These are phyloP conservation scores for Panthera tigris DNA, from an alignment of 2,113 vertebrate genomes.

Conservation along the genomic window DNA sequence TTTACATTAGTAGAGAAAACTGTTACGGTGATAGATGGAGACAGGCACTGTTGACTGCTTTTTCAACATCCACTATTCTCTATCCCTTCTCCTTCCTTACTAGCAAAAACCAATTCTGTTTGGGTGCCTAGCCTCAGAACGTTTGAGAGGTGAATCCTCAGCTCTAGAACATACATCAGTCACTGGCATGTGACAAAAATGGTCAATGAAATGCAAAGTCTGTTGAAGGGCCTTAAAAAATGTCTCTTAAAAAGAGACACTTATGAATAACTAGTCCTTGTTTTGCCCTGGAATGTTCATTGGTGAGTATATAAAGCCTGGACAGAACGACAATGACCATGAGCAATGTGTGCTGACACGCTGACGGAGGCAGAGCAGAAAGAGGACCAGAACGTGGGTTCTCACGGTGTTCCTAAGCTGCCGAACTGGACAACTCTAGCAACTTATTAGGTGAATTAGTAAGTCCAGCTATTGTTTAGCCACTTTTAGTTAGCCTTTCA, in stretches of 20 bases:
- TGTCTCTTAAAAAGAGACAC: neutral
- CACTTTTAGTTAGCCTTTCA: neutral
- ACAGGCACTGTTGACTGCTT: neutral
- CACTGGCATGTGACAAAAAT: neutral
- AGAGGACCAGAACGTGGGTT: neutral
- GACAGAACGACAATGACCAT: neutral
- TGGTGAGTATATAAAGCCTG: neutral
- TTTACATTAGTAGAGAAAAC: neutral
- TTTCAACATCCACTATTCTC: neutral
- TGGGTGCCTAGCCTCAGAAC: neutral
- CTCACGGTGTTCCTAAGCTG: neutral
- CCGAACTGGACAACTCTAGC: neutral
- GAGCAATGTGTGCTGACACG: neutral
- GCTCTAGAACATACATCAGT: neutral
- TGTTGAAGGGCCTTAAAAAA: neutral
- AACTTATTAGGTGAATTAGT: neutral
- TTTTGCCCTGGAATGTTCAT: neutral
- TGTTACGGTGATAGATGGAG: neutral
- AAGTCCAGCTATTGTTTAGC: neutral
- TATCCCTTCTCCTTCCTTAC: neutral
- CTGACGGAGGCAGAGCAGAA: neutral
- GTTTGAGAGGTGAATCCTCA: neutral
- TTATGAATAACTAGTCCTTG: neutral
- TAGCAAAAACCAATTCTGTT: constrained; percentile 10
- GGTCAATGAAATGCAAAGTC: neutral